Evolutionary conservation across 1,140 invertebrate species (phyloP).

Genomic region (Rhopalosiphum maidis): DNA sequence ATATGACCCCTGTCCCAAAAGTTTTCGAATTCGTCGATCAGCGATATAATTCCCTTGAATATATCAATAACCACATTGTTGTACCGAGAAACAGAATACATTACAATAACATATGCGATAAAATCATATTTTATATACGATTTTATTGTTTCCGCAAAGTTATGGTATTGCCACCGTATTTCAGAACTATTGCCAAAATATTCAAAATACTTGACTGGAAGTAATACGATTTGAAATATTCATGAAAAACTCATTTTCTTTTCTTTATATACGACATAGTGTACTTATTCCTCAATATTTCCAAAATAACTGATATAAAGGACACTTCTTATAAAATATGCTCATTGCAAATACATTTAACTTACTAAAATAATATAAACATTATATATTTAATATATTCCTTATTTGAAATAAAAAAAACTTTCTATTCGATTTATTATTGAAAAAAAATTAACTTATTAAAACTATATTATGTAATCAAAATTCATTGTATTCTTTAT

Average conservation of each 20-base stretch:
- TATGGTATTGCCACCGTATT: not conserved
- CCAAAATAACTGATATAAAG: not conserved
- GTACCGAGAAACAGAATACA: not conserved
- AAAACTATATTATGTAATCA: not conserved
- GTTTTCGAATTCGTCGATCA: conserved; percentile 45
- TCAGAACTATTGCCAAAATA: conserved; percentile 28
- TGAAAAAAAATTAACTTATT: not conserved
- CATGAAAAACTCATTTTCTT: not conserved
- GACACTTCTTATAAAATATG: not conserved
- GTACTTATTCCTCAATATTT: not conserved
- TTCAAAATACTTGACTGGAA: conserved; percentile 23
- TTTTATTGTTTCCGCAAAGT: conserved; percentile 24
- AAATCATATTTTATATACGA: conserved; percentile 46
- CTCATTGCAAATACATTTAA: not conserved
- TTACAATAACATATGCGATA: conserved; percentile 18
- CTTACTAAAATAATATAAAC: no score
- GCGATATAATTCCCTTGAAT: not conserved
- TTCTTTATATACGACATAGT: not conserved
- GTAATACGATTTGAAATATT: conserved; percentile 19
- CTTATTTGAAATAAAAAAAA: not conserved
- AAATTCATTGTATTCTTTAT: not conserved
- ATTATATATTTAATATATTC: not conserved
- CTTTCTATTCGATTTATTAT: not conserved
- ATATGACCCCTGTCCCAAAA: conserved; percentile 25
- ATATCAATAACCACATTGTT: not conserved